Base-by-base conservation (phyloP, 2,797 vertebrate species). In the Miichthys miiuy region DNA sequence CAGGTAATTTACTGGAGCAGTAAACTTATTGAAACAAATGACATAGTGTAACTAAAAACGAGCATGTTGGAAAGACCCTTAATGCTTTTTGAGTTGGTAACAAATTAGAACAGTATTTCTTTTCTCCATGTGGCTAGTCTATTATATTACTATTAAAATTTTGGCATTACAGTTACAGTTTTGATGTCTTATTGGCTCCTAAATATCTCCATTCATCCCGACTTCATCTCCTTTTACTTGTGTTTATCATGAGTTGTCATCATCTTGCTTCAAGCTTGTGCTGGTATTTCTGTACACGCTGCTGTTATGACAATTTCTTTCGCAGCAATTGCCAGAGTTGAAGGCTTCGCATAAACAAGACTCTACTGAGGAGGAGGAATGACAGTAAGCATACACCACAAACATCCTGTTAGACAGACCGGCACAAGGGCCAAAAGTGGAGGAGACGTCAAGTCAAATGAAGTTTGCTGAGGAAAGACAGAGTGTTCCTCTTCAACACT, bases 331-430 rank as follows among this genome's bases (percentile, higher is more conserved):
- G 34, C 44, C 11, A 58, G 23, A 42, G 57, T 2, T 25, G 30
- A 58, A 69, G 27, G 57, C 16, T 82, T 78, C 4, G 4, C 68
- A 68, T 71, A 77, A 80, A 75, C 50, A 75, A 55, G n/a, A 47
- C 17, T 65, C 44, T n/a, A 30, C 50, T 20, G 11, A 38, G 30
- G 41, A 41, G 13, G 16, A 65, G 38, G 47, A 51, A 46, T 71
- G 65, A 51, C 51, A 69, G 72, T 20, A 18, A 74, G 41, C 55
- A 86, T 68, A 71, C 25, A 2, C 30, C 46, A 38, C n/a, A 38
- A 38, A 44, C 62, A 47, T 80, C 74, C 64, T 77, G 50, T 52
- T 13, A 68, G 66, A 41, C 61, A 50, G 47, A 50, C 51, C 34
- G 63, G 20, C 17, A 65, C 21, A 30, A 70, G 42, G 21, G 56